Conservation (phyloP, 2,888 invertebrate genomes). For the Ceratothoa steindachneri region DNA sequence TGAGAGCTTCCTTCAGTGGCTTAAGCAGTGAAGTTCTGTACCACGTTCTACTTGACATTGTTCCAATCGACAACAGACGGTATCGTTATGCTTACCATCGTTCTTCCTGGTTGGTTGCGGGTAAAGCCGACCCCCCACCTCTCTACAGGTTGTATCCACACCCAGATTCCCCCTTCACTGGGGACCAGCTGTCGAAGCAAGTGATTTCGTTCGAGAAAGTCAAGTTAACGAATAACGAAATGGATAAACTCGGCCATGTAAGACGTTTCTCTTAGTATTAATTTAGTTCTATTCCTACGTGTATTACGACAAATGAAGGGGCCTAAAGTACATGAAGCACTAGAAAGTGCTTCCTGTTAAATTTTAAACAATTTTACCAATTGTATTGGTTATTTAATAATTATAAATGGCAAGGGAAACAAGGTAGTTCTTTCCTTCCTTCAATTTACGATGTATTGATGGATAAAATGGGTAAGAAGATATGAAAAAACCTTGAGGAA, state of each 20-base stretch:
- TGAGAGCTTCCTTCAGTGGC: slow-evolving; percentile 82
- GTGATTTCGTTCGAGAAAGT: slow-evolving; percentile 97
- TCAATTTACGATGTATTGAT: no score
- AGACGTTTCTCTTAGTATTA: slow-evolving; percentile 57
- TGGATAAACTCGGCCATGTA: slow-evolving; percentile 93
- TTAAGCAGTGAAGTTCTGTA: slow-evolving; percentile 61
- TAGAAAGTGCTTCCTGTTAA: no score
- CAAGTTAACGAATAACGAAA: slow-evolving; percentile 95
- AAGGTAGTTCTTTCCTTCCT: no score
- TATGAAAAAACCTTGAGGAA: no score
- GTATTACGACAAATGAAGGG: background rate
- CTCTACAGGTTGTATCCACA: slow-evolving; percentile 90
- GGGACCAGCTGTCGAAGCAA: slow-evolving; percentile 91
- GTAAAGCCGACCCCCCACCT: slow-evolving; percentile 95
- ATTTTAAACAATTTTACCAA: no score
- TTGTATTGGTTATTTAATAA: no score
- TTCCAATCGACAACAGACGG: slow-evolving; percentile 92
- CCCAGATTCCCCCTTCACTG: slow-evolving; percentile 93
- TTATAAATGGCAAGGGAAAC: no score
- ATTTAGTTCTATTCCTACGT: background rate
- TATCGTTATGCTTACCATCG: slow-evolving; percentile 97
- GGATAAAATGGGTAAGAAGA: no score
- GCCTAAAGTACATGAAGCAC: no score
- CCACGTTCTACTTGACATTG: slow-evolving; percentile 90
- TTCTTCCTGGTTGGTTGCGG: slow-evolving; percentile 95